These are phyloP conservation scores for Agriopis marginaria DNA, from an alignment of 2,888 invertebrate genomes.

Conservation along the genomic window DNA sequence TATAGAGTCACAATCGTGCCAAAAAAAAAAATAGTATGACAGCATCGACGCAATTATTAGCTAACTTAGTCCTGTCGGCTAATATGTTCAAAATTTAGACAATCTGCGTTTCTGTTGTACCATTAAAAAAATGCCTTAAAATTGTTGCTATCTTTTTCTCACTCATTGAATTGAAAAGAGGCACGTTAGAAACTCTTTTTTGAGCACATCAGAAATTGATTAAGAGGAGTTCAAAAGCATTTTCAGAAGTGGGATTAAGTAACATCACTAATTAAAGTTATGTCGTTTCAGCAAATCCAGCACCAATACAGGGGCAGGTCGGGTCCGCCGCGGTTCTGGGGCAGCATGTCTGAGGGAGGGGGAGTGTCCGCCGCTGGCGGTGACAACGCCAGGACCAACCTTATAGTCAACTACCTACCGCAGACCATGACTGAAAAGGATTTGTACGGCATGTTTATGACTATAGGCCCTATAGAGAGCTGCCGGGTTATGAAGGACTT, in stretches of 20 bases:
- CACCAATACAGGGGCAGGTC: conserved; percentile 76
- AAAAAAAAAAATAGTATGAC: too few relatives aligned
- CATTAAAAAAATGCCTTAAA: too few relatives aligned
- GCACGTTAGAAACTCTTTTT: too few relatives aligned
- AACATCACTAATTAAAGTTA: background rate
- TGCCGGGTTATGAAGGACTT: conserved; percentile 97
- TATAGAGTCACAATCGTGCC: too few relatives aligned
- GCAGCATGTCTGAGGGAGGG: conserved; percentile 82
- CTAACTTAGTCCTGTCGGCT: too few relatives aligned
- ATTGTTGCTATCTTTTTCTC: too few relatives aligned
- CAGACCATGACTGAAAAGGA: conserved; percentile 97
- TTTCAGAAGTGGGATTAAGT: background rate
- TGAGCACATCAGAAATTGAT: too few relatives aligned
- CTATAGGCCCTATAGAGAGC: conserved; percentile 95
- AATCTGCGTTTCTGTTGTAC: too few relatives aligned
- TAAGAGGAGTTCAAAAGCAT: background rate
- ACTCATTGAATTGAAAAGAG: too few relatives aligned
- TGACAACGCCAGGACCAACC: conserved; percentile 89
- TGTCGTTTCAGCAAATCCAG: conserved; percentile 77
- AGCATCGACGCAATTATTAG: too few relatives aligned
- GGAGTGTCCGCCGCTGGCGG: conserved; percentile 77
- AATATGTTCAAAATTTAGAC: too few relatives aligned
- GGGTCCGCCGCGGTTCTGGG: conserved; percentile 73
- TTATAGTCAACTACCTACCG: conserved; percentile 98
- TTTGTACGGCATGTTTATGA: conserved; percentile 94